Base-by-base conservation (phyloP, 2,888 invertebrate species). In the Spisula subtruncata region DNA sequence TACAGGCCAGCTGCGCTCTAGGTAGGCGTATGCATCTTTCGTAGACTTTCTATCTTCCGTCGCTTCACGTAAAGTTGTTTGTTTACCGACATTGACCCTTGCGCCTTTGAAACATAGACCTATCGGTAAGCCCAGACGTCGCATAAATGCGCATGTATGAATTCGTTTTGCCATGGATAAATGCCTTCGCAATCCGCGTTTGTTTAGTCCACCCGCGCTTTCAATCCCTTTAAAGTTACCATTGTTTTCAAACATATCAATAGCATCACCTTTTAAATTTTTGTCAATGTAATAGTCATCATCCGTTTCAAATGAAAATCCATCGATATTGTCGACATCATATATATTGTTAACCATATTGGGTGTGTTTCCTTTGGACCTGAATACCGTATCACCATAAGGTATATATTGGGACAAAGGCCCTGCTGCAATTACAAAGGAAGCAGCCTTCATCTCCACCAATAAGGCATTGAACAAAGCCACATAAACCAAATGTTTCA, bases 61-160 rank as follows among this genome's bases (percentile, higher is more conserved):
- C 32, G 48, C 79, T n/a, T 16, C 29, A 18, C 20, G 82, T 81
- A 35, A 66, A 20, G 0, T 25, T 46, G 75, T n/a, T 46, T 83
- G 60, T 41, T 83, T 81, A 12, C 35, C 60, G n/a, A 56, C 41
- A 14, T 79, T 46, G 32, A 32, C 79, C 16, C 83, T 48, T 46
- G 82, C 25, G 14, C 79, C 82, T 46, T 87, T 85, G 60, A 90
- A 85, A 51, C 90, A 90, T n/a, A 87, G 80, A 71, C 90, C 90
- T 18, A 90, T 90, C 6, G 90, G 90, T 16, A 90, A 79, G 8
- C 90, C 87, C 0, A 90, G 82, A 29, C 90, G 87, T 32, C 90
- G 51, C 90, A 90, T 90, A 46, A 90, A 90, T 29, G 90, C 90
- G 66, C 90, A 90, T n/a, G 90, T 90, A 56, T 90, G 90, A 29